Evolutionary conservation across 2,888 invertebrate species (phyloP), one percentile per base, ranked within the genome.

Genomic region (Drosophila testacea): DNA sequence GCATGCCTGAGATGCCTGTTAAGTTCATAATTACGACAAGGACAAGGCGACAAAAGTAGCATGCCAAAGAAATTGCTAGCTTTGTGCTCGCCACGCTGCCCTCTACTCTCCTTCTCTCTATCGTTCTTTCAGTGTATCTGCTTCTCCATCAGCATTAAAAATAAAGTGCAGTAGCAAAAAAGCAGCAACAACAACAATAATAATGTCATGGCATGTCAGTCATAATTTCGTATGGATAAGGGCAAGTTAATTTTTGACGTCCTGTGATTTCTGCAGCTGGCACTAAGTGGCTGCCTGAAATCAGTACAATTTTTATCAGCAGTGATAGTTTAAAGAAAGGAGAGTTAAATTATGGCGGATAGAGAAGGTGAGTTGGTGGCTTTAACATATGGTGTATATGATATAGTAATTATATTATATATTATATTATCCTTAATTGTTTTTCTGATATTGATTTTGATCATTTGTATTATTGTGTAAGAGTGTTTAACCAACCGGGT

Each of bases 1-100:
- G 56, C 46, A 65, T 54, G 67, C 64, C 28, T 9, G 52, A 48
- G 55, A 46, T 59, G 75, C 54, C 59, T 61, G 63, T 80, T 73
- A 63, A 65, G 77, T 77, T 70, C 69, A 80, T 75, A 82, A 85
- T 85, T 83, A 70, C 64, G 55, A 36, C 67, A 71, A 75, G 64
- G 64, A 69, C 61, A 73, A 59, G 78, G 61, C 55, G 76, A 65
- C 51, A 64, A 57, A 72, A 78, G 59, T 61, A 50, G 56, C 51
- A 71, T 64, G 51, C 44, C 59, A 60, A 75, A 71, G 67, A 75
- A 75, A 76, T 72, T 63, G 62, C 54, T 38, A 28, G 55, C 61
- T 63, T 60, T 59, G 39, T 52, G 55, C 44, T 38, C 60, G 59
- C 13, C 55, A 57, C 44, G 39, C 30, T 28, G 64, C 16, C 55